Base-by-base conservation (phyloP, 53 echinoderm and acorn worm species). In the Astropecten irregularis region DNA sequence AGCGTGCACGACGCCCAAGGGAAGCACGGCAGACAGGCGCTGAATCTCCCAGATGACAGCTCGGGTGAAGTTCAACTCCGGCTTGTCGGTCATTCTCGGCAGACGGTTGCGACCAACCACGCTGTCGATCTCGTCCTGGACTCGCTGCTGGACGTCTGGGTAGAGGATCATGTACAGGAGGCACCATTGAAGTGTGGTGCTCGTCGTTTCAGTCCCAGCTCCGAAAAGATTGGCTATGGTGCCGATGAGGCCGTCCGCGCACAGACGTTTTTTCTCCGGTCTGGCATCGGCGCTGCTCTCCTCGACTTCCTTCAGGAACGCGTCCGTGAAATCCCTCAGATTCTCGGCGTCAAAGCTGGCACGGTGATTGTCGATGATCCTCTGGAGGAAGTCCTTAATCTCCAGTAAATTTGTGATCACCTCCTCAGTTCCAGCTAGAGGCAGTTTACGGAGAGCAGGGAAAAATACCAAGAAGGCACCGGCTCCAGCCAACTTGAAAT, bases 71-170 rank as follows among this genome's bases (percentile, higher is more conserved):
- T 8, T 3, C n/a, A 77, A 25, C 23, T 59, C 9, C 4, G 29
- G 25, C 60, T 39, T 77, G 38, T 77, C 77, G 1, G 77, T 22
- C 3, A 77, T 58, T 27, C 55, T 62, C 18, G 92, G 92, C 16
- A 85, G 68, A 0, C 85, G 71, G 55, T 88, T 63, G 0, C 73
- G 65, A 1, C 83, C 83, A 13, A 88, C 83, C 22, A 88, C 73
- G 61, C 9, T 15, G 40, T 88, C 83, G 14, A 88, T 50, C 53
- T 88, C 88, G 46, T 18, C 33, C 25, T 55, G 54, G 31, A 74
- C 56, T 20, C 56, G 54, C 33, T 30, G 2, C 74, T 74, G 74
- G 20, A 74, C 11, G 30, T 54, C 74, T 4, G 74, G 74, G 55
- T 74, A 54, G 32, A 35, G 52, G 3, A 31, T 2, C 74, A 74